Base-by-base conservation (phyloP, 2,797 vertebrate species). In the Oryzias sinensis region DNA sequence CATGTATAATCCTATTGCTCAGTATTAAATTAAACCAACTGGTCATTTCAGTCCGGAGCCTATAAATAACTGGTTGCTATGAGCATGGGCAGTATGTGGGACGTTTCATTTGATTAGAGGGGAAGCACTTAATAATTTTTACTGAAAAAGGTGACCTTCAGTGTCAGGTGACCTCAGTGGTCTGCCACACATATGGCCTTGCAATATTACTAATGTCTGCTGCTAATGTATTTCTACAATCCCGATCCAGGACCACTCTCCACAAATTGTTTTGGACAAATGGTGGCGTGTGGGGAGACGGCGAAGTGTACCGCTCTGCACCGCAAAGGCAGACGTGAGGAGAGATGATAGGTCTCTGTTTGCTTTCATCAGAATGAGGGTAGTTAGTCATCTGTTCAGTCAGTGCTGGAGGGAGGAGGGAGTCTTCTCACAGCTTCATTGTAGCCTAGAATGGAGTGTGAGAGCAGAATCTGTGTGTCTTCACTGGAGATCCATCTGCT, bases 21-120 rank as follows among this genome's bases (percentile, higher is more conserved):
- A 85, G 86, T 89, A 91, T 92, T 91, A 88, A 92, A 92, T 92
- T 92, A 92, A 91, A 91, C 87, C 91, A 92, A 92, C 87, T 91
- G 91, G 90, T 92, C 90, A 89, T 91, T 92, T 92, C 84, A 77
- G 87, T 89, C 90, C 87, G 83, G 70, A 82, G 83, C 83, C 90
- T 90, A 90, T 93, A 91, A 91, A 92, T 90, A 93, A 89, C 84
- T 82, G 83, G 87, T 91, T 90, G 87, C 90, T 81, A 88, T 89
- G 90, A 82, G 86, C 79, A 71, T 54, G 63, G 77, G 78, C 86
- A 74, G 82, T 86, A 79, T 89, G 87, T 86, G 86, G 80, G 81
- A 73, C 56, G 80, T 90, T 83, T 92, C 86, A 91, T 93, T 87
- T 91, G 86, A 92, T 92, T 92, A 92, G 82, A 87, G 72, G 77